Base-by-base conservation (phyloP, 2,888 invertebrate species). In the Lamproptera curius region DNA sequence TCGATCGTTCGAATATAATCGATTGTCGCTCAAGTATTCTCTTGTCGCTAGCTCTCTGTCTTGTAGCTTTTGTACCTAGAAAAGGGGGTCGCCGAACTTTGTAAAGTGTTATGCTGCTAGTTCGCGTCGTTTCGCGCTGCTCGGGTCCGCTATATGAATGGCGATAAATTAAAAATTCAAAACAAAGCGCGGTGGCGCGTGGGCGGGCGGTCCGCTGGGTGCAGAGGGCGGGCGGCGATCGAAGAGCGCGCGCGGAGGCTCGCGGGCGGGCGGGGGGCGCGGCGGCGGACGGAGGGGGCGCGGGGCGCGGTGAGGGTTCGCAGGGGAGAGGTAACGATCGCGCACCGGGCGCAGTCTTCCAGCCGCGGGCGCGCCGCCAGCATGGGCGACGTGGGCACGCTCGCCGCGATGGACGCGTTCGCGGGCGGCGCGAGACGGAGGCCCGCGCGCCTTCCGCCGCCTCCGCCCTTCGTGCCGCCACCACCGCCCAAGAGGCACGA, bases 311-410 rank as follows among this genome's bases (percentile, higher is more conserved):
- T 73, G 74, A 61, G 59, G 63, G 65, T 63, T 66, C 70, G 77
- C 46, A 57, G 59, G 63, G 49, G 50, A 40, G 50, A 50, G 41
- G 63, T 64, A 65, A 64, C 63, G 66, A 64, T 63, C 62, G 56
- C 51, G 51, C 50, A 53, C 51, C 61, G 52, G 78, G 72, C 81
- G 80, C 84, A 83, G 84, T 85, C 77, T 82, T 82, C 81, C 82
- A 82, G 76, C 79, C 73, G 80, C 78, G 71, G 89, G 89, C 79
- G 79, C 73, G 77, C 70, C 70, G 84, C 72, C 76, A 85, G 78
- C 80, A 87, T 87, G 87, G 76, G 85, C 82, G 85, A 85, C 82
- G 87, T 86, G 70, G 87, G 84, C 76, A 86, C 86, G 82, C 86
- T 86, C 76, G 86, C 84, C 73, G 86, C 83, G 62, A 87, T 83